Conservation (phyloP, 2,113 vertebrate genomes). For the Choloepus hoffmanni region DNA sequence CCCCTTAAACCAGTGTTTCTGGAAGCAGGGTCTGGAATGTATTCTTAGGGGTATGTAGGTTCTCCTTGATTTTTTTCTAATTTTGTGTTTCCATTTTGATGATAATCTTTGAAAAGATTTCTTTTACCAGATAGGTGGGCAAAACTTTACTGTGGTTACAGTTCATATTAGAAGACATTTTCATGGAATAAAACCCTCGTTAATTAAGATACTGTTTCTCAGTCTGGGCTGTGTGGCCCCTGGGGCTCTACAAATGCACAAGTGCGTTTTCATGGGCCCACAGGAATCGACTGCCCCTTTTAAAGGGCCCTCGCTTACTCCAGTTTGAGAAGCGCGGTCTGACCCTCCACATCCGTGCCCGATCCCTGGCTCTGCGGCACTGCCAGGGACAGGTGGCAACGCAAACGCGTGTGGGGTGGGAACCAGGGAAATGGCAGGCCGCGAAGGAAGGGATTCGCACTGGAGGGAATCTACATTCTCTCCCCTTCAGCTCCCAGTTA, state of each 20-base stretch:
- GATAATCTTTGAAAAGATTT: neutral
- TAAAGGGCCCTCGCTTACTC: neutral
- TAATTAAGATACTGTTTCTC: neutral
- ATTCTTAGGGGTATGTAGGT: neutral
- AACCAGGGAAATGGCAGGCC: neutral
- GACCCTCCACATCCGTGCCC: neutral
- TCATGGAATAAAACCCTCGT: neutral
- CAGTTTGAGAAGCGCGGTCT: neutral
- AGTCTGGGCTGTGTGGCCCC: neutral
- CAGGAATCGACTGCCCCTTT: neutral
- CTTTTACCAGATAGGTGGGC: neutral
- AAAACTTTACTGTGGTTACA: neutral
- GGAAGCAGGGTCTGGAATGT: neutral
- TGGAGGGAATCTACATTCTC: neutral
- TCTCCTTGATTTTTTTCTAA: constrained; percentile 25
- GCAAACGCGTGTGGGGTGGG: neutral
- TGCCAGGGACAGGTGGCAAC: neutral
- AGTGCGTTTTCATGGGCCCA: neutral
- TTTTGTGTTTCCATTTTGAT: neutral
- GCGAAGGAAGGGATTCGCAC: neutral
- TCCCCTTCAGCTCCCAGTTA: neutral
- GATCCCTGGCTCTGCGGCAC: neutral
- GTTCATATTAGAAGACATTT: neutral
- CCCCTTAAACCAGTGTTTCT: neutral
- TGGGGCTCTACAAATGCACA: neutral